phyloP scores from a whole-genome alignment of 2,797 vertebrate species.

The Erethizon dorsatum region DNA sequence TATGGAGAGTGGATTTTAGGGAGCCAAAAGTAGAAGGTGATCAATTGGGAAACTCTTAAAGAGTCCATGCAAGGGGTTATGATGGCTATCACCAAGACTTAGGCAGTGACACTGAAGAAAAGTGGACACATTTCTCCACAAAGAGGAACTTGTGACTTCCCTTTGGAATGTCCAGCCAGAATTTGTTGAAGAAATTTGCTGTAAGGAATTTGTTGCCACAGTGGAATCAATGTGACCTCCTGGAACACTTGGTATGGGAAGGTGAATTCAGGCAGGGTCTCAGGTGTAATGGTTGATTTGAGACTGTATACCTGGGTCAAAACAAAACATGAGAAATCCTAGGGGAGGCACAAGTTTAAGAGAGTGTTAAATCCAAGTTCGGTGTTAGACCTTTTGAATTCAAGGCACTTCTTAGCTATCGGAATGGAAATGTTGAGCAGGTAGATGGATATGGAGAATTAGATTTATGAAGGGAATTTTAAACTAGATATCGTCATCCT shows the following conservation, averaged over 20 bases:
- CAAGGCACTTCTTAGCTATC: not conserved
- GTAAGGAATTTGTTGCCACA: not conserved
- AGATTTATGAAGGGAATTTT: slow-evolving; percentile 9
- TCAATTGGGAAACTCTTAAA: not conserved
- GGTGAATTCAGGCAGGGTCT: not conserved
- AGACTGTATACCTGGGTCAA: not conserved
- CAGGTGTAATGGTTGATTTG: not conserved
- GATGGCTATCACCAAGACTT: not conserved
- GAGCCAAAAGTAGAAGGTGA: not conserved
- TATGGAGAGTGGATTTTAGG: slow-evolving; percentile 5
- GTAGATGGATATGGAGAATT: not conserved
- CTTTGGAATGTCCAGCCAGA: not conserved
- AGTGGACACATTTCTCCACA: not conserved
- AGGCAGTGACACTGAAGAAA: not conserved
- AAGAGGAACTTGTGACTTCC: not conserved
- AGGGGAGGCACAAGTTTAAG: not conserved
- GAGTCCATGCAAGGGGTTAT: not conserved
- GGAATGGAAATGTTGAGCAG: not conserved
- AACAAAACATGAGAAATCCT: not conserved
- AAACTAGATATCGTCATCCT: not conserved
- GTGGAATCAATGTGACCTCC: not conserved
- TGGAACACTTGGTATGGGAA: not conserved
- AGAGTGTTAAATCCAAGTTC: not conserved
- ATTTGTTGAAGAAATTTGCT: not conserved
- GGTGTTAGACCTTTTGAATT: not conserved